These are phyloP conservation scores for Eumerus sabulonum DNA, from an alignment of 2,888 invertebrate species.

Conservation along the genomic window DNA sequence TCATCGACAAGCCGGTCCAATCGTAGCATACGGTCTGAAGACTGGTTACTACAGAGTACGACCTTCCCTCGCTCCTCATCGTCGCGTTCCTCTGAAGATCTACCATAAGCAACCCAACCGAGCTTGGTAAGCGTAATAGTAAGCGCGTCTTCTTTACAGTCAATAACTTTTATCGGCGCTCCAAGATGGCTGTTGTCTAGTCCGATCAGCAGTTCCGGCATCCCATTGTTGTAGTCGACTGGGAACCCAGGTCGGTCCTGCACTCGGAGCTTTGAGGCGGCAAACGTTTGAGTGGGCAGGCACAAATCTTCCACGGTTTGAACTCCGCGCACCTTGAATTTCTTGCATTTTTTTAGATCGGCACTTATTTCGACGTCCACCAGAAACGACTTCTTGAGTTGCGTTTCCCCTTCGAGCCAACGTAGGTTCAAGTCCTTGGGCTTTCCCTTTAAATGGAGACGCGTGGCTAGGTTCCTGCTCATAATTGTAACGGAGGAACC, in stretches of 20 bases:
- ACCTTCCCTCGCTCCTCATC: neutral
- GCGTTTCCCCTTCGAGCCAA: constrained; percentile 30
- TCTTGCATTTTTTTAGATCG: neutral
- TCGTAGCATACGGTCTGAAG: neutral
- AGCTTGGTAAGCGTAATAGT: neutral
- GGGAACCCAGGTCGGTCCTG: neutral
- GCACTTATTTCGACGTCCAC: constrained; percentile 14
- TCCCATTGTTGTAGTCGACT: no score
- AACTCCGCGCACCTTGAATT: neutral
- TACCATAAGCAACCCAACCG: constrained; percentile 7
- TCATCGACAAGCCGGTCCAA: constrained; percentile 3
- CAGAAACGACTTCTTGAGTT: neutral
- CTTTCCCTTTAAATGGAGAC: constrained; percentile 40
- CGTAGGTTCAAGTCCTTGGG: constrained; percentile 38
- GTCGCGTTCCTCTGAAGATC: neutral
- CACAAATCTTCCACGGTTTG: neutral
- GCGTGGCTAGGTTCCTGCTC: constrained; percentile 18
- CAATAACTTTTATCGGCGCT: neutral
- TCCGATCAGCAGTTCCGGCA: neutral
- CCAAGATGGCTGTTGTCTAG: constrained; percentile 11
- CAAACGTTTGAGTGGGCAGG: constrained; percentile 1
- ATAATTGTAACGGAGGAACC: constrained; percentile 54
- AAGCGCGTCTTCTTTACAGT: neutral
- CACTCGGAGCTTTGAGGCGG: neutral
- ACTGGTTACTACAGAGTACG: constrained; percentile 7